Percentiles rank a stretch among this genome's conserved stretches.
Conservation (phyloP, 2,113 vertebrate species). For the Geococcyx californianus region DNA sequence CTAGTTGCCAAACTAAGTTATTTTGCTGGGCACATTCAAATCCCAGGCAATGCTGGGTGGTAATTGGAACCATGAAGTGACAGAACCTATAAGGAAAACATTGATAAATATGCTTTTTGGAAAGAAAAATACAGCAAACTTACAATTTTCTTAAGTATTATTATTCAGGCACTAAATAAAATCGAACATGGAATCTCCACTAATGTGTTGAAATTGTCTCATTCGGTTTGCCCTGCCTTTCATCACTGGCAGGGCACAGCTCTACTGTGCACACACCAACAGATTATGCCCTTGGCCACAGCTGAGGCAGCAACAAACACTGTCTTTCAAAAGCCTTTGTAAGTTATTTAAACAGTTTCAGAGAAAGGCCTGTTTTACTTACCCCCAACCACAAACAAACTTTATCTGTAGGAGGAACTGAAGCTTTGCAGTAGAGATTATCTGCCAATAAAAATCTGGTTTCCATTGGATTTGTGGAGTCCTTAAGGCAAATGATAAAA, state of each 20-base stretch:
- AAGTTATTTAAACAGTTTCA: neutral
- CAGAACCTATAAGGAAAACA: neutral
- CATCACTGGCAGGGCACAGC: neutral
- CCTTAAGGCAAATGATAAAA: constrained; percentile 77
- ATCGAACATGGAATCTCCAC: neutral
- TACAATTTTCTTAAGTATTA: neutral
- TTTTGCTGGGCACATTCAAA: neutral
- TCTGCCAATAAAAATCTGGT: constrained; percentile 96
- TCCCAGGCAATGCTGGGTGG: neutral
- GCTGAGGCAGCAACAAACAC: neutral
- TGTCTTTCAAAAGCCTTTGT: neutral
- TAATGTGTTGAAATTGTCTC: fast-evolving
- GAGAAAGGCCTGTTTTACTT: constrained; percentile 69
- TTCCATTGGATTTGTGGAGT: constrained; percentile 89
- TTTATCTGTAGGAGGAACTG: constrained; percentile 94
- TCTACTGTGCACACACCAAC: fast-evolving
- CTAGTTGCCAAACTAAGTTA: neutral
- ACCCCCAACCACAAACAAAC: constrained; percentile 99
- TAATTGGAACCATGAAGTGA: neutral
- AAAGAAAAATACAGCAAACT: neutral
- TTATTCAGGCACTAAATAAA: neutral
- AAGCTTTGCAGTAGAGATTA: constrained; percentile 96
- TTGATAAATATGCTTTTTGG: neutral
- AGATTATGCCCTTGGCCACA: fast-evolving
- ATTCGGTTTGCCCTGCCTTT: neutral